Evolutionary conservation across 2,113 vertebrate species (phyloP), one percentile per base, ranked within the genome.

Genomic region (Opisthocomus hoazin): DNA sequence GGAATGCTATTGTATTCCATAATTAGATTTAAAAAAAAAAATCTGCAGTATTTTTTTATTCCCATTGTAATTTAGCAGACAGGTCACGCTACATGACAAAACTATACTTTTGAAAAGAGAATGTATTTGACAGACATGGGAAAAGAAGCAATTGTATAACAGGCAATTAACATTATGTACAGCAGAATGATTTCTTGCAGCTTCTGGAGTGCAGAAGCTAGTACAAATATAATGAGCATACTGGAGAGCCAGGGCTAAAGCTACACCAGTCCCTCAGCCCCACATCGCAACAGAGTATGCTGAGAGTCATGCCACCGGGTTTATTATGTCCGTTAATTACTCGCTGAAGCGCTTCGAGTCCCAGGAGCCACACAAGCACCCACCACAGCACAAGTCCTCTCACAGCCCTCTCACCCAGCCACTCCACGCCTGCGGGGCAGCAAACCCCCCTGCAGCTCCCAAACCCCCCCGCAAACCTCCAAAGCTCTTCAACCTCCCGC

Each of bases 161-260:
- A 81, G 89, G 89, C 90, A 97, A 96, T 97, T 96, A 94, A 93
- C 93, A 87, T 91, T 64, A 90, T n/a, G 71, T 43, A 78, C 89
- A 83, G 90, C 86, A 75, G 73, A 95, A 80, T 30, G 76, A 61
- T 54, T 87, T 82, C 70, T 63, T 87, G 84, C 84, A 87, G 96
- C 70, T 87, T 34, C 76, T 37, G 46, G 68, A 45, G 77, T 48
- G 69, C 37, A 56, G 79, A 74, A 71, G 57, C 48, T 36, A 32
- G 36, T 37, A 46, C 39, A 37, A 68, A 61, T 27, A 37, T 71
- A 94, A 91, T 23, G 77, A 93, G 70, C 29, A 0, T 8, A 9
- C 30, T 23, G 68, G 81, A 71, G 89, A 95, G 84, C 15, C 63
- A 18, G 58, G 56, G 82, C 48, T 64, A 16, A 51, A 78, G 96